A percentile compares a stretch with the other conserved stretches of the same genome.
Conservation (phyloP, 2,113 vertebrate genomes). For the Coracopsis vasa region DNA sequence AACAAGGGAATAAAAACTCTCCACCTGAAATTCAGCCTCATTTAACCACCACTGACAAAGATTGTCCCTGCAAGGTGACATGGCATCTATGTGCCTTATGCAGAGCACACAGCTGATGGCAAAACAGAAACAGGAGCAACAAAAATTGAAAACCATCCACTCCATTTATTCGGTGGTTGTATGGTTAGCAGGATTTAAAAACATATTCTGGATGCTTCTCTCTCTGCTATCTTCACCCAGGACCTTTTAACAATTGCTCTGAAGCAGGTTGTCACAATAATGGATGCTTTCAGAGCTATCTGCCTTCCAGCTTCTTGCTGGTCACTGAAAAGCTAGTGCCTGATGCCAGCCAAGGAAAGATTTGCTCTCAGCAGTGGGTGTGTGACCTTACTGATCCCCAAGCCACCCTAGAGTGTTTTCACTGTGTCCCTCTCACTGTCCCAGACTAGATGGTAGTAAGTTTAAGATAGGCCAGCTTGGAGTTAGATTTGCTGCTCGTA, state of each 20-base stretch:
- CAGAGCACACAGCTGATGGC: not conserved
- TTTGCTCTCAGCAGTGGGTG: not conserved
- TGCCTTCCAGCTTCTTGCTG: not conserved
- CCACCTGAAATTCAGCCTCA: not conserved
- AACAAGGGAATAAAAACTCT: not conserved
- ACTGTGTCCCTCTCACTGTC: not conserved
- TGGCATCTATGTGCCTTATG: not conserved
- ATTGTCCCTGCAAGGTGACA: not conserved
- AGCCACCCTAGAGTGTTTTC: not conserved
- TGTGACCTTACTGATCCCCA: not conserved
- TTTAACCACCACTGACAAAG: accelerated
- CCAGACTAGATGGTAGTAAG: not conserved
- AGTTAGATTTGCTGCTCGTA: not conserved
- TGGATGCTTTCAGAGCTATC: not conserved
- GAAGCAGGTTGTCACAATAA: not conserved
- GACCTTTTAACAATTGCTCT: not conserved
- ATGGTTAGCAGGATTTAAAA: not conserved
- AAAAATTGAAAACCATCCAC: not conserved
- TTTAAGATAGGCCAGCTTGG: not conserved
- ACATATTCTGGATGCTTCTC: not conserved
- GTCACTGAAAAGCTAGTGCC: not conserved
- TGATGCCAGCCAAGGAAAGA: not conserved
- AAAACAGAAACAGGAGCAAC: not conserved
- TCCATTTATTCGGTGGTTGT: not conserved
- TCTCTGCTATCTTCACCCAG: not conserved